Evolutionary conservation across 2,888 invertebrate species (phyloP).

Genomic region (Lapara coniferarum): DNA sequence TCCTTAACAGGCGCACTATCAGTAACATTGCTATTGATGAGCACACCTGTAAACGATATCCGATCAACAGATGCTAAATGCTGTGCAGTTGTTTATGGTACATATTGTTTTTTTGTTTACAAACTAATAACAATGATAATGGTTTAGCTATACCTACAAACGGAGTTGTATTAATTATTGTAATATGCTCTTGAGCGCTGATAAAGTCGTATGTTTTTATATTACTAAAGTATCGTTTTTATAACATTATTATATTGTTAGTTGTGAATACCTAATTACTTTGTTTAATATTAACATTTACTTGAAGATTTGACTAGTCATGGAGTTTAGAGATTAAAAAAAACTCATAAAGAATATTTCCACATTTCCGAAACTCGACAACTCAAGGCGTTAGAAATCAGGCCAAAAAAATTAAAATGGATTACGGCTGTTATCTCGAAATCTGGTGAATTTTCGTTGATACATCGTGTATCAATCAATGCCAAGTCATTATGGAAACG

Average conservation of each 20-base stretch:
- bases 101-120: slow-evolving; percentile 6
- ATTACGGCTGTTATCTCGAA: slow-evolving; percentile 34
- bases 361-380: slow-evolving; percentile 1
- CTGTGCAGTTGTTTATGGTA: slow-evolving; percentile 2
- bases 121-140: neutral
- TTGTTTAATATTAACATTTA: too few relatives aligned
- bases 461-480: slow-evolving; percentile 60
- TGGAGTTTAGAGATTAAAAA: too few relatives aligned
- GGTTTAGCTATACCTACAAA: neutral
- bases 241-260: too few relatives aligned
- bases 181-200: neutral
- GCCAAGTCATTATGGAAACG: slow-evolving; percentile 47
- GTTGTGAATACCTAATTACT: too few relatives aligned
- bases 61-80: neutral
- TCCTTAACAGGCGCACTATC: neutral
- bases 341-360: neutral
- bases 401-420: slow-evolving; percentile 30
- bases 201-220: neutral
- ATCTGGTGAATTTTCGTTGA: slow-evolving; percentile 34
- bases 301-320: too few relatives aligned
- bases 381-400: slow-evolving; percentile 31
- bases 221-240: too few relatives aligned
- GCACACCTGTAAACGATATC: neutral
- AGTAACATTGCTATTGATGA: neutral
- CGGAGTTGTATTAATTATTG: neutral